These are phyloP conservation scores for Thereva nobilitata DNA, from an alignment of 2,888 invertebrate species.

Conservation along the genomic window DNA sequence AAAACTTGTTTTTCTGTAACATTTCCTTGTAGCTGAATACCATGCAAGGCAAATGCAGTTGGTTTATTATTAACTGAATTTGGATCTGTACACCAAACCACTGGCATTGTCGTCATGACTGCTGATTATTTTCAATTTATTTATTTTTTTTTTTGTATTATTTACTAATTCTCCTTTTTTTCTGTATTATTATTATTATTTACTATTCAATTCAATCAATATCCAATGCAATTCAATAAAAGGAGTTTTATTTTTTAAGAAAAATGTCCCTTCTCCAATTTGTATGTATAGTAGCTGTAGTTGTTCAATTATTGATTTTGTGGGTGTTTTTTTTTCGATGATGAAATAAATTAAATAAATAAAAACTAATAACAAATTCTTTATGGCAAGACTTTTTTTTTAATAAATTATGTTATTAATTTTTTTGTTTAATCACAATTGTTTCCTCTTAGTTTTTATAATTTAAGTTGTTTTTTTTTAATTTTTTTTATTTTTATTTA, in stretches of 20 bases:
- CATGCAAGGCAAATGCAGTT: conserved; percentile 57
- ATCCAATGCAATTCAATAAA: too few species aligned
- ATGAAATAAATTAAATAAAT: conserved; percentile 17
- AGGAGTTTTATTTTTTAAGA: too few species aligned
- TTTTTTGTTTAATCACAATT: not conserved
- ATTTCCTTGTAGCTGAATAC: conserved; percentile 58
- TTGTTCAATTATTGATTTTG: too few species aligned
- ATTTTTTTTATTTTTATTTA: too few species aligned
- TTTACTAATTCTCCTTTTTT: not conserved
- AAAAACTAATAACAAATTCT: conserved; percentile 22
- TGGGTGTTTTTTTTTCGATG: conserved; percentile 4
- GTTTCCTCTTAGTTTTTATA: too few species aligned
- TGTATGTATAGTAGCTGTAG: too few species aligned
- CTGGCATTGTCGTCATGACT: conserved; percentile 57
- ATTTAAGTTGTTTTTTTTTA: too few species aligned
- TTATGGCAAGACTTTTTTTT: conserved; percentile 29
- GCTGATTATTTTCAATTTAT: conserved; percentile 37
- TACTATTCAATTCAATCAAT: not conserved
- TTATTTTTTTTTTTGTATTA: conserved; percentile 34
- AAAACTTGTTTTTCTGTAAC: conserved; percentile 58
- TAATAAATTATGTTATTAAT: conserved; percentile 20
- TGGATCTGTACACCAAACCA: conserved; percentile 59
- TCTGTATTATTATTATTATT: conserved; percentile 7
- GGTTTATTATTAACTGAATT: conserved; percentile 59
- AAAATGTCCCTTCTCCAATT: too few species aligned